Percentiles rank a stretch among this genome's conserved stretches.
These are phyloP conservation scores for Condylura cristata DNA, from an alignment of 2,113 vertebrate genomes.

Conservation along the genomic window DNA sequence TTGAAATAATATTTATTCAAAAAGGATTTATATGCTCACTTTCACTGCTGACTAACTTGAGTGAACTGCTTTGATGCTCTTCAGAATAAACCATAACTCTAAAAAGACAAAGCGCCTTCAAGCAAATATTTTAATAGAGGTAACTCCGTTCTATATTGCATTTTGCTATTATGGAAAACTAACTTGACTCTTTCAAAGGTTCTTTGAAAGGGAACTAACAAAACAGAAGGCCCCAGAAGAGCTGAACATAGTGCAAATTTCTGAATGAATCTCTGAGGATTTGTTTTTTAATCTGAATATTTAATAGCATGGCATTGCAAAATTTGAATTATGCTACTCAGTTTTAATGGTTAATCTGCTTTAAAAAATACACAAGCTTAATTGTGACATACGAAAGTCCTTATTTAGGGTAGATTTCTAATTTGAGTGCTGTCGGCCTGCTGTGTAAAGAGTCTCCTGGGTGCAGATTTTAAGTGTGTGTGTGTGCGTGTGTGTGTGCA, in stretches of 20 bases:
- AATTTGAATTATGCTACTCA: slow-evolving; percentile 82
- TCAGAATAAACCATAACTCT: slow-evolving; percentile 80
- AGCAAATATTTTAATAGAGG: slow-evolving; percentile 76
- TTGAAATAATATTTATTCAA: slow-evolving; percentile 25
- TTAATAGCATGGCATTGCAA: slow-evolving; percentile 71
- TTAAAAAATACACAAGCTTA: slow-evolving; percentile 85
- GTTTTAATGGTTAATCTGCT: slow-evolving; percentile 83
- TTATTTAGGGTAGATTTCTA: slow-evolving; percentile 88
- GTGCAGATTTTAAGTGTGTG: slow-evolving; percentile 82
- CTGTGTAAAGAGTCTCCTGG: slow-evolving; percentile 89
- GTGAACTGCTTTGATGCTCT: slow-evolving; percentile 80
- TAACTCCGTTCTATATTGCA: slow-evolving; percentile 56
- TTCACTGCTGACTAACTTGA: slow-evolving; percentile 75
- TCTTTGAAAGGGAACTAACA: slow-evolving; percentile 63
- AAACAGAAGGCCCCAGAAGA: slow-evolving; percentile 67
- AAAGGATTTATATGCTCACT: slow-evolving; percentile 7
- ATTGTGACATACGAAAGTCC: slow-evolving; percentile 87
- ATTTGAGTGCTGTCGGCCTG: slow-evolving; percentile 86
- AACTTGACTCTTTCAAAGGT: slow-evolving; percentile 52
- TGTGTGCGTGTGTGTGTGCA: slow-evolving; percentile 73
- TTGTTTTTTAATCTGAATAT: slow-evolving; percentile 83
- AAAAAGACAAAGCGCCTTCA: slow-evolving; percentile 75
- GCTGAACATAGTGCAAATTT: slow-evolving; percentile 70
- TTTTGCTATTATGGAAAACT: slow-evolving; percentile 79
- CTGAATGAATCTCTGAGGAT: slow-evolving; percentile 72